Conservation (phyloP, 2,888 invertebrate genomes). For the Machimus atricapillus region DNA sequence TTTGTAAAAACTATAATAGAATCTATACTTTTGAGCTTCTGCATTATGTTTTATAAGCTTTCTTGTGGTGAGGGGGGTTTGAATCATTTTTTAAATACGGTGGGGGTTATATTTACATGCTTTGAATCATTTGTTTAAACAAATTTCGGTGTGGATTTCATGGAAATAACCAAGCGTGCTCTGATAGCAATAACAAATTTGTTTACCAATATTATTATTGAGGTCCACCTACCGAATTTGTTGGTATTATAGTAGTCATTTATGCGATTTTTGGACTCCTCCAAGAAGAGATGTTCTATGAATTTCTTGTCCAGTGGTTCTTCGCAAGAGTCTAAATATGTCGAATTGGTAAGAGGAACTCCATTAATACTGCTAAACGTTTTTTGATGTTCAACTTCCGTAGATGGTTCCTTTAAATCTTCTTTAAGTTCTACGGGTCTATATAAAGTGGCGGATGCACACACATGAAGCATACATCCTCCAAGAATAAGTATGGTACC, state of each 20-base stretch:
- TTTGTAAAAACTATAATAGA: background rate
- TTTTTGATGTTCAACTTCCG: slow-evolving; percentile 1
- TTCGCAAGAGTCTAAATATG: slow-evolving; percentile 60
- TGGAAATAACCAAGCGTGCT: too few species aligned
- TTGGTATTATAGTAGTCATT: slow-evolving; percentile 59
- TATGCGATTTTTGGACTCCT: slow-evolving; percentile 61
- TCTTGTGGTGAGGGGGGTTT: too few species aligned
- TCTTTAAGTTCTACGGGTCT: slow-evolving; percentile 63
- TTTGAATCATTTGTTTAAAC: too few species aligned
- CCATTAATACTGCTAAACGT: slow-evolving; percentile 55
- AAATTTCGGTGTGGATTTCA: too few species aligned
- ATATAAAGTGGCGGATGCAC: slow-evolving; percentile 74
- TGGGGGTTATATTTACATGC: too few species aligned
- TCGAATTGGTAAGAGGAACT: slow-evolving; percentile 59
- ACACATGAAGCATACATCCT: slow-evolving; percentile 78
- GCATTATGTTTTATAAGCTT: too few species aligned
- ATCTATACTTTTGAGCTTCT: too few species aligned
- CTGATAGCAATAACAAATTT: too few species aligned
- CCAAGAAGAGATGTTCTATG: slow-evolving; percentile 61
- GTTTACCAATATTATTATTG: background rate
- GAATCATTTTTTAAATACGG: too few species aligned
- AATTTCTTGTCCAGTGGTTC: slow-evolving; percentile 59
- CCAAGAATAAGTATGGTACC: slow-evolving; percentile 75
- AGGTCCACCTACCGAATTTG: slow-evolving; percentile 45
- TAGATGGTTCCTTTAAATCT: slow-evolving; percentile 40